Base-by-base conservation (phyloP, 2,888 invertebrate genomes). In the Falcaria lacertinaria region DNA sequence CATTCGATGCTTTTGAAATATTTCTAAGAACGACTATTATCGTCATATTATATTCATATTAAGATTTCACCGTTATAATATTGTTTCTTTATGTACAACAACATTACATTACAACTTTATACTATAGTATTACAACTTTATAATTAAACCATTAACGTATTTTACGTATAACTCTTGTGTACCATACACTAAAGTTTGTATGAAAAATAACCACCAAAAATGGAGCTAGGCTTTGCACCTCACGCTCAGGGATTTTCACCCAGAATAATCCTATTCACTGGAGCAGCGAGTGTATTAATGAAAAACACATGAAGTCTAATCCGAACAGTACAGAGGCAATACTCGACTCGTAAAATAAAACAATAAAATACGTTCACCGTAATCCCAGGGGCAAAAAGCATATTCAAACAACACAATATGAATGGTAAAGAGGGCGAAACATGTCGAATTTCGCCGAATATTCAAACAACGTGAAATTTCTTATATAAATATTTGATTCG, bases 401-500 rank as follows among this genome's bases (percentile, higher is more conserved):
- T 2, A 8, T 13, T 22, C 37, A 37, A 37, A 37, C 37, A 22
- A 37, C 22, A 37, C 15, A 25, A 25, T 22, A 14, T 22, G 15
- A 22, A 22, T 22, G 19, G 37, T n/a, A 22, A 36, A 19, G 2
- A 7, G 22, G 22, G 19, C 19, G 36, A 19, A 37, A 37, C 15
- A 22, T 6, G 36, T 22, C 22, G 36, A 36, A 36, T 36, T 22
- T 14, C 25, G 5, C 49, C 54, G 47, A 41, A 41, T n/a, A 11
- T n/a, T n/a, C 48, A 44, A 54, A 46, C 43, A 45, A 55, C 43
- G 44, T 50, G 60, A 62, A 65, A 65, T 67, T 64, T 62, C 57
- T 61, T 61, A 62, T 60, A 60, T 63, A 65, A 69, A 69, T 69
- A 62, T 65, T 62, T 63, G 56, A 63, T 60, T 48, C 44, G 39